These are phyloP conservation scores for Pogonocichla stellata DNA, from an alignment of 2,113 vertebrate species.

Conservation along the genomic window DNA sequence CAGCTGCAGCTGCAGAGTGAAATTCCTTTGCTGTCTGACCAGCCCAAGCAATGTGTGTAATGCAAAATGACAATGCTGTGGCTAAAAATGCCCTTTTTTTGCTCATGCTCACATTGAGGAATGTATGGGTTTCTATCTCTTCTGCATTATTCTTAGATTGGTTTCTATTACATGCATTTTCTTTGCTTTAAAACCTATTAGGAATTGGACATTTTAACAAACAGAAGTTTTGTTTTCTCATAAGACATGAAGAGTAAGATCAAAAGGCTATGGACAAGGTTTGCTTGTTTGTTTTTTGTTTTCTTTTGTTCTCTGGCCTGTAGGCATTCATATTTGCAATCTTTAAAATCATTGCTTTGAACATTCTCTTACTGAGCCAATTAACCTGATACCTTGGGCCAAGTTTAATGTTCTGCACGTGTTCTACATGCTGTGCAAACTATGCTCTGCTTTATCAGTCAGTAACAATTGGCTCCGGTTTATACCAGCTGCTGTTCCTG, in stretches of 20 bases:
- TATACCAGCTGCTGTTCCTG: not conserved
- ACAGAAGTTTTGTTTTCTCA: not conserved
- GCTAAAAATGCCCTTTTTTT: conserved; percentile 19
- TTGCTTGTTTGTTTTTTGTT: no score
- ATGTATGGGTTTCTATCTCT: not conserved
- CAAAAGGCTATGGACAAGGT: not conserved
- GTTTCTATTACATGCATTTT: not conserved
- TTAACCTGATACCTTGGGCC: not conserved
- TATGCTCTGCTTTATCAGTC: not conserved
- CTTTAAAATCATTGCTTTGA: not conserved
- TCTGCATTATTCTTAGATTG: not conserved
- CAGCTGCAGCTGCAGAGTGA: not conserved
- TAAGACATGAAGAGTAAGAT: not conserved
- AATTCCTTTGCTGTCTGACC: not conserved
- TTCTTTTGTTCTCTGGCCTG: not conserved
- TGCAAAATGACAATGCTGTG: not conserved
- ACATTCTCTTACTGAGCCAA: not conserved
- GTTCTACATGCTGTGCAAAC: not conserved
- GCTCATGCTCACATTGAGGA: not conserved
- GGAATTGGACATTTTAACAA: not conserved
- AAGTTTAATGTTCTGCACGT: not conserved
- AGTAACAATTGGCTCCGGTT: not conserved
- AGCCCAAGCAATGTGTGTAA: not conserved
- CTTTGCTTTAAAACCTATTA: not conserved
- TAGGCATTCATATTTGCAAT: not conserved